Percentiles rank a stretch among this genome's conserved stretches.
Conservation (phyloP, 2,797 vertebrate species). For the Hemitrygon akajei region DNA sequence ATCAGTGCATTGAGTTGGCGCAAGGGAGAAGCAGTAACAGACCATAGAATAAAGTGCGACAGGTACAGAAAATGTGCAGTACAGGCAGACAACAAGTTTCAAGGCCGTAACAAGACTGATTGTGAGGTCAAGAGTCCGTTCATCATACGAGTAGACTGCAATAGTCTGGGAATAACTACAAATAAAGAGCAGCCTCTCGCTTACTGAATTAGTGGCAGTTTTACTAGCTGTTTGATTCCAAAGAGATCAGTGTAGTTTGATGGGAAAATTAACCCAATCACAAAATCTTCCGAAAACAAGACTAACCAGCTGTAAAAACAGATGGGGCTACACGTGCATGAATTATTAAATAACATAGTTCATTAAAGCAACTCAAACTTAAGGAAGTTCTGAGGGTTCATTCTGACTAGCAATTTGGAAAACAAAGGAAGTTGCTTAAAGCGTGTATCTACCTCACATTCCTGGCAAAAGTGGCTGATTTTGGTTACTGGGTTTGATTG, state of each 20-base stretch:
- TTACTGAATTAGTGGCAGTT: neutral
- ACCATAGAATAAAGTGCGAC: too few relatives aligned
- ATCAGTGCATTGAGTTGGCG: too few relatives aligned
- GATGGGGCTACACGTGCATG: neutral
- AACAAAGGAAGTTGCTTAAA: neutral
- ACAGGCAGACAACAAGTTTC: too few relatives aligned
- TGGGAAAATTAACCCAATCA: neutral
- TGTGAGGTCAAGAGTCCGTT: too few relatives aligned
- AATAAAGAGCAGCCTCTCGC: neutral
- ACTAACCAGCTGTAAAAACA: neutral
- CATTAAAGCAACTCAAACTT: neutral
- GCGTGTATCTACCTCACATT: neutral
- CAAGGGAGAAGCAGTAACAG: too few relatives aligned
- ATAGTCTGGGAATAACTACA: neutral
- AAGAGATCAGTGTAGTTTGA: neutral
- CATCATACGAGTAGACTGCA: too few relatives aligned
- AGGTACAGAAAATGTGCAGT: too few relatives aligned
- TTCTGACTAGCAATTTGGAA: neutral
- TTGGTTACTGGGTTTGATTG: too few relatives aligned
- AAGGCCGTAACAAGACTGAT: too few relatives aligned
- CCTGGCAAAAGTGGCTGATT: too few relatives aligned
- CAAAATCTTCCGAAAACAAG: neutral
- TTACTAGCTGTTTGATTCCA: neutral
- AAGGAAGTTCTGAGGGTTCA: neutral
- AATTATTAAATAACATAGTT: neutral